Evolutionary conservation across 1,140 invertebrate genomes (phyloP), one percentile per base, ranked within the genome.

Genomic region (Nomia melanderi): DNA sequence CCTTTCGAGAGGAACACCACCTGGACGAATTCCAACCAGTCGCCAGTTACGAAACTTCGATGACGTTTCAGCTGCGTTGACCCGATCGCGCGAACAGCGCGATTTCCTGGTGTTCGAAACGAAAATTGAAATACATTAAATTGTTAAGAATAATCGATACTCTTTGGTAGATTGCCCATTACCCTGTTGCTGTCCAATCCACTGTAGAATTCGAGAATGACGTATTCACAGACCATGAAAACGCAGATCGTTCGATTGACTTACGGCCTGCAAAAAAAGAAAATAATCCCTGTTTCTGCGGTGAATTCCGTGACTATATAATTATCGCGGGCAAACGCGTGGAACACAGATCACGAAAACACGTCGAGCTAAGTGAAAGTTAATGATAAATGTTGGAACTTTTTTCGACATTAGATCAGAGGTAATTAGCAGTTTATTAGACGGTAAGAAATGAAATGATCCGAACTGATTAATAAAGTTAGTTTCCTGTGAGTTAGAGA

Each of bases 1-100:
- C 23, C 23, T 7, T 4, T 41, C 17, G 44, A 20, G 47, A 4
- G 8, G 27, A 1, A 56, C 27, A n/a, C n/a, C 20, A 56, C 4
- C 54, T 72, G 62, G 79, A 82, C 82, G 71, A 82, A 71, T 78
- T 54, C 64, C 59, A 53, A 84, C 79, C 82, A 84, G 79, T 82
- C n/a, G 82, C 62, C 11, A 63, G 41, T 62, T 54, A 71, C 0
- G 2, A 72, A 33, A 14, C n/a, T 56, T 31, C n/a, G 6, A 36
- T 27, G 11, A 17, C 29, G 56, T 60, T 29, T 14, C 47, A 50
- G n/a, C 7, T n/a, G n/a, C 20, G 20, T n/a, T 20, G 47, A n/a
- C 7, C 44, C 44, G 20, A 47, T 47, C 2, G 8, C 3, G 8
- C 33, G 33, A 20, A 47, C 12, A 17, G 44, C 20, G 20, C 44